Base-by-base conservation (phyloP, 2,797 vertebrate species). In the Pseudomugil tenellus region DNA sequence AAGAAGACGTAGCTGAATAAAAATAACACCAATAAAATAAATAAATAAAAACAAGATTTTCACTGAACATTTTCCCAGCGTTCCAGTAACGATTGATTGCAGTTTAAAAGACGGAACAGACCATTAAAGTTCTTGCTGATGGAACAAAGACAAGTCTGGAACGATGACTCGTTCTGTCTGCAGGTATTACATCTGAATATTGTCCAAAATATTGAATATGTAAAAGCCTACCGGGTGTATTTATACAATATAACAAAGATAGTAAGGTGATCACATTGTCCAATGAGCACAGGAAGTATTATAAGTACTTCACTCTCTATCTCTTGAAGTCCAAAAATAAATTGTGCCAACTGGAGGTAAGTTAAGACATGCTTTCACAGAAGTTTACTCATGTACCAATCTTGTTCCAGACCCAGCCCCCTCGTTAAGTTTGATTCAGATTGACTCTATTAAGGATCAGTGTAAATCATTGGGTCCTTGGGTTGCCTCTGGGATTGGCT, bases 1-100 rank as follows among this genome's bases (percentile, higher is more conserved):
- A 91, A 87, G 79, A 87, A 71, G 63, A 74, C 70, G 62, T 56
- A 4, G 60, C 69, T 71, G 78, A 81, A 88, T 84, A 87, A 84
- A 88, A 88, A 87, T 79, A 89, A 72, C 78, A 74, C 58, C 16
- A 5, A 34, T 6, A n/a, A 31, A 3, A 31, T 6, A 32, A 1
- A 32, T 1, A 32, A 32, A 32, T n/a, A 67, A 83, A 74, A 87
- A 85, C 77, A 74, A 61, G 78, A 79, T 83, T 81, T 32, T 60
- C 78, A 81, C 43, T 83, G 75, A 87, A 77, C 67, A 35, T 26
- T 76, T 81, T 86, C 83, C 82, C 81, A 60, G 65, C 68, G 29
- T 86, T 86, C 79, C 72, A 77, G 60, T 71, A 37, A 66, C 69
- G 74, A 87, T 67, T 86, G 86, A 89, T 86, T 79, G 67, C 23